A percentile compares a stretch with the other conserved stretches of the same genome.
Conservation (phyloP, 2,888 invertebrate genomes). For the Erpobdella octoculata region DNA sequence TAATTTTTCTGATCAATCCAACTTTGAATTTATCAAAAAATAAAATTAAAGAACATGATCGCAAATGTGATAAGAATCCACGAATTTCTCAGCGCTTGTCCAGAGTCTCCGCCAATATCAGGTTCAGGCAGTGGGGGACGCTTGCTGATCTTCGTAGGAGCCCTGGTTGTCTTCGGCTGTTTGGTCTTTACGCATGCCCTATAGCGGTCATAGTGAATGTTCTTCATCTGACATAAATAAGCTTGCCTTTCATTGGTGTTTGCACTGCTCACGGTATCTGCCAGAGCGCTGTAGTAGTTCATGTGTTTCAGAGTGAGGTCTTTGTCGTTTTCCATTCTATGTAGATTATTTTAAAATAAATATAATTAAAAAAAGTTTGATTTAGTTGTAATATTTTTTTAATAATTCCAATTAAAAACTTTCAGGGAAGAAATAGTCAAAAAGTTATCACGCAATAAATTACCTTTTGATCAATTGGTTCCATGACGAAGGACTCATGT, state of each 20-base stretch:
- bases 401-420: neutral
- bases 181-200: no score
- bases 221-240: conserved; percentile 22
- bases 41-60: no score
- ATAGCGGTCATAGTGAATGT: conserved; percentile 26
- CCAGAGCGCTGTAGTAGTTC: conserved; percentile 11
- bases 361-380: neutral
- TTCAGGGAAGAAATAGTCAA: no score
- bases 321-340: conserved; percentile 19
- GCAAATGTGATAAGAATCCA: no score
- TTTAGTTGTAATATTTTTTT: neutral
- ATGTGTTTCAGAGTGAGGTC: conserved; percentile 16
- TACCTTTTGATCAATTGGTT: conserved; percentile 29
- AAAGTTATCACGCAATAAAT: no score
- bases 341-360: neutral
- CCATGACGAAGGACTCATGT: conserved; percentile 31
- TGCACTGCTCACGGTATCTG: neutral
- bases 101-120: no score
- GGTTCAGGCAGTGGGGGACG: no score
- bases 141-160: no score
- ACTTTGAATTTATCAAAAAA: no score
- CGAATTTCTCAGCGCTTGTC: no score
- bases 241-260: neutral
- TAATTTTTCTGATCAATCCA: no score
- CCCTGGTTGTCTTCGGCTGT: neutral